A percentile compares a stretch with the other conserved stretches of the same genome.
Evolutionary conservation across 2,797 vertebrate genomes (phyloP).

Genomic region (Nasua narica): DNA sequence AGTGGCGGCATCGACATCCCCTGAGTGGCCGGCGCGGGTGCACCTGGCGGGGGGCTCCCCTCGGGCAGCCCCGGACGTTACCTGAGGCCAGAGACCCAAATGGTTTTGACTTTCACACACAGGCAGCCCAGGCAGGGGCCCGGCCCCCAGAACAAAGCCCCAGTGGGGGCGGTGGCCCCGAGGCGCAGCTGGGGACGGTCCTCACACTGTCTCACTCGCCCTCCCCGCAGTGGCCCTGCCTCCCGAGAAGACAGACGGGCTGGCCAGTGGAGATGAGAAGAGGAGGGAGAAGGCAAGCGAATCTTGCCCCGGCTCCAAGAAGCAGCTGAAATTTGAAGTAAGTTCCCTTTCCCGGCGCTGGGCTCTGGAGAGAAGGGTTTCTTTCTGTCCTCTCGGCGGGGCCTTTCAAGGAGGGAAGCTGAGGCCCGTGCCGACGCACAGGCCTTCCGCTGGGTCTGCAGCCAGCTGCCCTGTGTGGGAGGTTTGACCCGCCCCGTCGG

Average conservation of each 20-base stretch:
- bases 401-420: background rate
- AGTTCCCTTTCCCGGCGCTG: slow-evolving; percentile 68
- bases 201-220: background rate
- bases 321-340: slow-evolving; percentile 98
- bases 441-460: background rate
- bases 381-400: fast-evolving
- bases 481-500: background rate
- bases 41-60: no score
- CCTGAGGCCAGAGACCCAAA: background rate
- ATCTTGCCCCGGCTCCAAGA: slow-evolving; percentile 87
- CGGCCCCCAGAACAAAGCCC: background rate
- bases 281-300: slow-evolving; percentile 89
- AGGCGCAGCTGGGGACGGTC: background rate
- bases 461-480: background rate
- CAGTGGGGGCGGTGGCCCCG: fast-evolving
- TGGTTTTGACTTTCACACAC: fast-evolving
- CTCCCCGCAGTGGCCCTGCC: slow-evolving; percentile 91
- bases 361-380: background rate
- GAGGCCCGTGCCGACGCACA: background rate
- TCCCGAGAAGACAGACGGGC: slow-evolving; percentile 93
- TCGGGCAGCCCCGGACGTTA: background rate
- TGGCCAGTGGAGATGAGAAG: slow-evolving; percentile 91
- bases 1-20: background rate
- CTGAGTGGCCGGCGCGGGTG: fast-evolving
- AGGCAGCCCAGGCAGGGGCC: background rate